Evolutionary conservation across 2,888 invertebrate species (phyloP).

Genomic region (Cloeon dipterum): DNA sequence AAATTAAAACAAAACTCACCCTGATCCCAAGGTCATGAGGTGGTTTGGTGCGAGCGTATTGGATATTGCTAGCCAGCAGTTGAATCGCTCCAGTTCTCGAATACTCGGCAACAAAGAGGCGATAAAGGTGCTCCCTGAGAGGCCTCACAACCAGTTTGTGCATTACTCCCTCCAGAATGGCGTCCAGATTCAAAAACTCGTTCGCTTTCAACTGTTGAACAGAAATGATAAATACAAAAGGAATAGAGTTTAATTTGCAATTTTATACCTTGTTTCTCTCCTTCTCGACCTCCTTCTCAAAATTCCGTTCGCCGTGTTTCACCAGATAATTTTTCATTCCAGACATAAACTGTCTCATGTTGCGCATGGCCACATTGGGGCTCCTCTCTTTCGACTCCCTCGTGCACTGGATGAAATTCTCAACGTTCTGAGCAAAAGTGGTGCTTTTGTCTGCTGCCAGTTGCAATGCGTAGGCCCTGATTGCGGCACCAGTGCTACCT

Average conservation of each 20-base stretch:
- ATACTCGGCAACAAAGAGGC: slow-evolving; percentile 73
- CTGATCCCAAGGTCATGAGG: slow-evolving; percentile 44
- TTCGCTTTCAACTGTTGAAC: slow-evolving; percentile 47
- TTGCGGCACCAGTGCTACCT: slow-evolving; percentile 37
- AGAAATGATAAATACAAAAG: background rate
- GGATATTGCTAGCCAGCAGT: slow-evolving; percentile 44
- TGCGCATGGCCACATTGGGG: slow-evolving; percentile 71
- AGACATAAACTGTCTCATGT: slow-evolving; percentile 91
- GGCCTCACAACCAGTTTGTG: slow-evolving; percentile 77
- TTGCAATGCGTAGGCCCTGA: slow-evolving; percentile 55
- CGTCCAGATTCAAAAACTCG: slow-evolving; percentile 87
- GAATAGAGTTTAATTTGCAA: background rate
- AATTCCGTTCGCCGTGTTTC: slow-evolving; percentile 82
- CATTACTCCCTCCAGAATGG: slow-evolving; percentile 84
- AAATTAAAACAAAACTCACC: slow-evolving; percentile 18
- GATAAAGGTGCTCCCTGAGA: slow-evolving; percentile 59
- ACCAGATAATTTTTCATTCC: slow-evolving; percentile 97
- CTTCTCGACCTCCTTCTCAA: slow-evolving; percentile 74
- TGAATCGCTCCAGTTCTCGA: slow-evolving; percentile 47
- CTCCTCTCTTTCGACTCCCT: slow-evolving; percentile 70
- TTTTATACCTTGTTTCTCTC: slow-evolving; percentile 46
- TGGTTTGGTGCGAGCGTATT: slow-evolving; percentile 40
- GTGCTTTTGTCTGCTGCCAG: slow-evolving; percentile 66
- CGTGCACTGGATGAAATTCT: slow-evolving; percentile 84
- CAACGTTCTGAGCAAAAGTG: slow-evolving; percentile 78